Evolutionary conservation across 2,888 invertebrate species (phyloP), one percentile per base, ranked within the genome.

Genomic region (Gnatocerus cornutus): DNA sequence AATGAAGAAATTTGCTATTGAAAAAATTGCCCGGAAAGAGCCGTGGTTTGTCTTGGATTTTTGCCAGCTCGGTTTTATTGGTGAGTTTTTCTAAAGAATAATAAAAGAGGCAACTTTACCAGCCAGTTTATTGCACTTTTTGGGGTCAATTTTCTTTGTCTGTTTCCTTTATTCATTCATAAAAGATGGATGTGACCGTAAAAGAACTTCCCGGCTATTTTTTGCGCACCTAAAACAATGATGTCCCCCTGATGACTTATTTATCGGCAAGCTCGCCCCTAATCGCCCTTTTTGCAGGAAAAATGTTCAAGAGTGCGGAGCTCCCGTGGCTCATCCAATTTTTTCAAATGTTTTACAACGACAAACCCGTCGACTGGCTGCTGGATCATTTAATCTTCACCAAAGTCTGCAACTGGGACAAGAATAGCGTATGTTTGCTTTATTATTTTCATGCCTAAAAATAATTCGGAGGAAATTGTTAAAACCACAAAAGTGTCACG

Each of bases 341-440:
- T 84, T 93, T 98, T 78, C 91, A 98, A 82, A 93, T 98, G 90
- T 98, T 99, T 83, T 95, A 96, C 85, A 92, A 92, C 80, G 96
- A 98, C 80, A 97, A 98, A 86, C 98, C 99, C 0, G 97, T 98
- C 0, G 98, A 99, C 82, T 99, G 98, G 98, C 87, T 99, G 4
- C 86, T 98, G 8, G 96, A 97, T 78, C 93, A 96, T 82, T 91
- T 97, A 73, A 89, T 98, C 61, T 91, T 92, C 67, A 95, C 96
- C 2, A 94, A 94, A 84, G 92, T 93, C n/a, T 99, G 98, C 85
- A 92, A 91, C 79, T 89, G 93, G 73, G 92, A 93, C 74, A 93
- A 92, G 81, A 89, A 89, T 78, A 85, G 87, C 71, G 93, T 93
- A 83, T 87, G 9, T 52, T 21, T 21, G 4, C 21, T 21, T 21